Conservation (phyloP, 1,140 invertebrate genomes). For the Sycobia sp. region DNA sequence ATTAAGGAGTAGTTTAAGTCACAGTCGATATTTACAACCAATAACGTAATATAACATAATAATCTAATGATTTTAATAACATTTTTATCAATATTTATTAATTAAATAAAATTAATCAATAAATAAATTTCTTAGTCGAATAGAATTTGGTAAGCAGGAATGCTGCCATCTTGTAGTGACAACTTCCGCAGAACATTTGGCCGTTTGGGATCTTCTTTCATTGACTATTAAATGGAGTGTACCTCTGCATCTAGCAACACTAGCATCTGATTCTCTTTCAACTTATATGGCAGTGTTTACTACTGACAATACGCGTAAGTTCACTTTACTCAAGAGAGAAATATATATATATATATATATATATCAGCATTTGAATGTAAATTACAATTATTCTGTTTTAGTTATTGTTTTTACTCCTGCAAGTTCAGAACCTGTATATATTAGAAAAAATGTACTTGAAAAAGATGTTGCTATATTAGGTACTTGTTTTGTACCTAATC, state of each 20-base stretch:
- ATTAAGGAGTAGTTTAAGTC: constrained; percentile 61
- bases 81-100: neutral
- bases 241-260: constrained; percentile 58
- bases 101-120: neutral
- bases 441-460: constrained; percentile 57
- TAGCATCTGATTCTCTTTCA: constrained; percentile 68
- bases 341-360: too few relatives aligned
- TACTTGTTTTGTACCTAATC: constrained; percentile 64
- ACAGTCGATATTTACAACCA: constrained; percentile 48
- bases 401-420: constrained; percentile 69
- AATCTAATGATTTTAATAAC: neutral
- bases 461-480: constrained; percentile 54
- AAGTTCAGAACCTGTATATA: constrained; percentile 63
- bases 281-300: constrained; percentile 72
- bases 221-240: constrained; percentile 68
- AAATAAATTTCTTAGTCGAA: constrained; percentile 53
- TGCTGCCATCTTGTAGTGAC: constrained; percentile 70
- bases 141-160: constrained; percentile 70
- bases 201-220: constrained; percentile 76
- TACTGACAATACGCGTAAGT: constrained; percentile 66
- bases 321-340: constrained; percentile 25
- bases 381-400: constrained; percentile 44
- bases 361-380: too few relatives aligned
- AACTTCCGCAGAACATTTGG: constrained; percentile 64
- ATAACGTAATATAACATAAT: constrained; percentile 45